A percentile compares a stretch with the other conserved stretches of the same genome.
These are phyloP conservation scores for Puntigrus tetrazona DNA, from an alignment of 2,113 vertebrate species.

Conservation along the genomic window DNA sequence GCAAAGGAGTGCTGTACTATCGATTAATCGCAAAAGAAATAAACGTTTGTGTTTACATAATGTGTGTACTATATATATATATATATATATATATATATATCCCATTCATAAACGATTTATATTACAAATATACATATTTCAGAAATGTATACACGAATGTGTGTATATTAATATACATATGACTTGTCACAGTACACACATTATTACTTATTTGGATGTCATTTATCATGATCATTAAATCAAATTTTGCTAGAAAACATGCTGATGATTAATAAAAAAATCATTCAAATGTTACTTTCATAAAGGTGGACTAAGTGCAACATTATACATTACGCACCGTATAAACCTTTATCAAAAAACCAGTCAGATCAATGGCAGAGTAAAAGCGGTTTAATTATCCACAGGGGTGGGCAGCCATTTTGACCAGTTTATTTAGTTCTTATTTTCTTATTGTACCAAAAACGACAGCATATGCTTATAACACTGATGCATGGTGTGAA, in stretches of 20 bases:
- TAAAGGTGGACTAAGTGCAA: conserved; percentile 22
- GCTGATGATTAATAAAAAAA: background rate
- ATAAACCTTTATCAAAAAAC: background rate
- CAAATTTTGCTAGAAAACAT: background rate
- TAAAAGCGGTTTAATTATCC: background rate
- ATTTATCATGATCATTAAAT: background rate
- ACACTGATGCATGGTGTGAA: background rate
- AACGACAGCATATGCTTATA: background rate
- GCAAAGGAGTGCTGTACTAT: background rate
- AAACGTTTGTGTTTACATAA: background rate
- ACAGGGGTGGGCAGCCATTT: background rate
- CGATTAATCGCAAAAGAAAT: background rate
- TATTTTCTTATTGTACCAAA: background rate
- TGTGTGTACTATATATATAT: no score
- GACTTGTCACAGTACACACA: background rate
- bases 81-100: no score
- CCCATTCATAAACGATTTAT: no score
- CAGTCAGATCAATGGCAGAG: background rate
- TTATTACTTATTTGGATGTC: background rate
- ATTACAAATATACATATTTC: no score
- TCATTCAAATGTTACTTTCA: background rate
- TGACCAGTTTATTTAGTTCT: background rate
- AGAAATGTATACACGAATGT: no score
- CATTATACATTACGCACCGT: background rate
- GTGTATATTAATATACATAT: background rate